A percentile compares a stretch with the other conserved stretches of the same genome.
phyloP scores from a whole-genome alignment of 2,888 invertebrate species.

The Tipula lateralis region DNA sequence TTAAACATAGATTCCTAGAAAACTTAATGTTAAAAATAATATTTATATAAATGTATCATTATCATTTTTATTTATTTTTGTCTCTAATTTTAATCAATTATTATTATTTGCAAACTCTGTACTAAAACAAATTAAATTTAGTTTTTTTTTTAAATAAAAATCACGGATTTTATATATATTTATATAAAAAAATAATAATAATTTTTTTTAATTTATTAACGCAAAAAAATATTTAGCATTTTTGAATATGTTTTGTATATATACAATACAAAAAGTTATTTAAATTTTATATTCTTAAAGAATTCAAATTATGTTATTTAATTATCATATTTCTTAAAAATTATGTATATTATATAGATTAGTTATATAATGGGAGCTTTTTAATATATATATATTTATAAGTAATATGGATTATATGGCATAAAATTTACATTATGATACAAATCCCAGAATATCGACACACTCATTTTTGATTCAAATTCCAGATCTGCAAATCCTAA shows the following conservation, averaged over 20 bases:
- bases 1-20: not conserved
- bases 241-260: not conserved
- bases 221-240: not conserved
- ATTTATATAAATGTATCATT: not conserved
- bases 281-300: not conserved
- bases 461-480: not conserved
- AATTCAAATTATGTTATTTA: not conserved
- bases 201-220: not conserved
- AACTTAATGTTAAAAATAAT: not conserved
- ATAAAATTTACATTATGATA: not conserved
- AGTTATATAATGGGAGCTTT: no score
- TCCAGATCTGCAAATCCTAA: not conserved
- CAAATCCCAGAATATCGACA: not conserved
- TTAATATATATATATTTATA: not conserved
- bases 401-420: not conserved
- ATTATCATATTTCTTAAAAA: not conserved
- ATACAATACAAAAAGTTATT: not conserved
- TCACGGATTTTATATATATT: slow-evolving; percentile 2
- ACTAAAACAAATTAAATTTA: slow-evolving; percentile 9
- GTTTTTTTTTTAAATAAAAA: not conserved
- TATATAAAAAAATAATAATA: no score
- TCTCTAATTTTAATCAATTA: not conserved
- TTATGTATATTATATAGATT: not conserved
- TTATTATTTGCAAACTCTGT: not conserved
- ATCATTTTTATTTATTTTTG: not conserved